Percentiles rank a stretch among this genome's conserved stretches.
Conservation (phyloP, 2,113 vertebrate species). For the Callipepla californica region DNA sequence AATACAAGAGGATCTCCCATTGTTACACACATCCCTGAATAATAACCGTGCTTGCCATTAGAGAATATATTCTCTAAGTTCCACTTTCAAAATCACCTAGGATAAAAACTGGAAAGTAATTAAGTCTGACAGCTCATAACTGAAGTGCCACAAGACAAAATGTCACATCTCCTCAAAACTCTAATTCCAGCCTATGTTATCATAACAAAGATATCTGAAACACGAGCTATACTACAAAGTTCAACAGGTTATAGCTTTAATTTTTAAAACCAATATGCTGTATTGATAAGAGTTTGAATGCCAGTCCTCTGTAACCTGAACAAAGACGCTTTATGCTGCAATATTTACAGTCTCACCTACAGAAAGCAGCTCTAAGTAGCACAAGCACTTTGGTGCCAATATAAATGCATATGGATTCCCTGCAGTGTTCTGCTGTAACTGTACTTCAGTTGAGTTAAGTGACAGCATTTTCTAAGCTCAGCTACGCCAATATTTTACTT, state of each 20-base stretch:
- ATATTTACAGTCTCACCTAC: not conserved
- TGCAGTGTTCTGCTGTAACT: not conserved
- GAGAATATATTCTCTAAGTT: constrained; percentile 13
- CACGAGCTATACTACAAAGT: not conserved
- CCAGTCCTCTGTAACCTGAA: not conserved
- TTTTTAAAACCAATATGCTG: not conserved
- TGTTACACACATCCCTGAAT: not conserved
- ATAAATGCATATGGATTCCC: not conserved
- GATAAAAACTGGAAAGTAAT: constrained; percentile 36
- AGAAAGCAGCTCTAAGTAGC: not conserved
- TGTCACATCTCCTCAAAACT: constrained; percentile 7
- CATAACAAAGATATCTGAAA: not conserved
- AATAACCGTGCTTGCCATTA: constrained; percentile 6
- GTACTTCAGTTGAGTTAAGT: not conserved
- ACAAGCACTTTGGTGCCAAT: not conserved
- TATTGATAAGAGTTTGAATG: not conserved
- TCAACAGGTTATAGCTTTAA: not conserved
- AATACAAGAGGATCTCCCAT: too few relatives aligned
- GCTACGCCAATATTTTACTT: constrained; percentile 21
- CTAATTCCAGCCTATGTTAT: not conserved
- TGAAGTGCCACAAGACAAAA: constrained; percentile 57
- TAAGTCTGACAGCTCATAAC: constrained; percentile 48
- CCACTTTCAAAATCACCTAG: not conserved
- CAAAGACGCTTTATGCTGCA: not conserved
- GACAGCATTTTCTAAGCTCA: constrained; percentile 29